These are phyloP conservation scores for Pristionchus fissidentatus DNA, from an alignment of 2,888 invertebrate genomes.

Conservation along the genomic window DNA sequence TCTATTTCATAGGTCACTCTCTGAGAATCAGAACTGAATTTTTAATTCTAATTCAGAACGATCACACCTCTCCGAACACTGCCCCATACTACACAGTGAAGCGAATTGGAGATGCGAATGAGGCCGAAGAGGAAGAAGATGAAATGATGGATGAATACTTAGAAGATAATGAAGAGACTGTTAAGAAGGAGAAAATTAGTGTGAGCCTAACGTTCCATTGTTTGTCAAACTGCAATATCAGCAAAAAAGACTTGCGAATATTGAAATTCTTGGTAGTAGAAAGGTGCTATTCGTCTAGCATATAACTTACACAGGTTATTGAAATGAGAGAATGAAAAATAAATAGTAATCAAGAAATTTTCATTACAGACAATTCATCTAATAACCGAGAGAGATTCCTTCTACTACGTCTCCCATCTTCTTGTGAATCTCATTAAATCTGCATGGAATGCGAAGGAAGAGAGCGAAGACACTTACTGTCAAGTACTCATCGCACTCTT, in stretches of 20 bases:
- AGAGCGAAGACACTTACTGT: not conserved
- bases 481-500: not conserved
- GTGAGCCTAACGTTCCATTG: not conserved
- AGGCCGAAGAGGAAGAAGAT: not conserved
- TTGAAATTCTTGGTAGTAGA: no score
- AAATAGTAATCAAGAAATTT: not conserved
- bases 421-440: not conserved
- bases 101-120: not conserved
- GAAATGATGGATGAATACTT: not conserved
- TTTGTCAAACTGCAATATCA: no score
- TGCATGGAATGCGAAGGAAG: not conserved
- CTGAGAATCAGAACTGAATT: not conserved
- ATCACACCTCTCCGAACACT: not conserved
- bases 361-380: not conserved
- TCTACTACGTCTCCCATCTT: not conserved
- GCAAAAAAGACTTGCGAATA: no score
- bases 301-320: not conserved
- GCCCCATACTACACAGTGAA: not conserved
- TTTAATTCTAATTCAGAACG: not conserved
- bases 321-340: not conserved
- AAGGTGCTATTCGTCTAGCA: no score
- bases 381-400: not conserved
- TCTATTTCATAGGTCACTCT: no score
- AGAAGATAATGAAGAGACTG: conserved; percentile 6
- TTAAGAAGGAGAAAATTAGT: not conserved